A percentile compares a stretch with the other conserved stretches of the same genome.
Evolutionary conservation across 2,888 invertebrate genomes (phyloP).

Genomic region (Thyatira batis): DNA sequence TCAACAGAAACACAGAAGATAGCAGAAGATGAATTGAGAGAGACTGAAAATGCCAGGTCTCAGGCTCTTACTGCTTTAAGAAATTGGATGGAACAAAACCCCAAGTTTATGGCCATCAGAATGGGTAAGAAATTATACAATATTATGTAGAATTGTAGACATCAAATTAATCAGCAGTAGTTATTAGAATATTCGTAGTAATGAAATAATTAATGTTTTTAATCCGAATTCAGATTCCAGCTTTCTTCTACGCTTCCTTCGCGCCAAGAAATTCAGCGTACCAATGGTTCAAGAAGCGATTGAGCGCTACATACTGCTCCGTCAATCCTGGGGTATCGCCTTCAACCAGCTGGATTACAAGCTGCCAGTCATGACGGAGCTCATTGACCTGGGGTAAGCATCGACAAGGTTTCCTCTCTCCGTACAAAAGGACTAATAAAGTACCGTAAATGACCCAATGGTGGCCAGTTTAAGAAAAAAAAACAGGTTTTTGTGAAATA

Average conservation of each 20-base stretch:
- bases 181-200: slow-evolving; percentile 3
- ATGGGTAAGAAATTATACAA: slow-evolving; percentile 80
- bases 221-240: slow-evolving; percentile 80
- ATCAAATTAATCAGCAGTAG: no score
- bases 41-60: slow-evolving; percentile 84
- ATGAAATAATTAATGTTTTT: not conserved
- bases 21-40: slow-evolving; percentile 86
- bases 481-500: no score
- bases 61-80: slow-evolving; percentile 86
- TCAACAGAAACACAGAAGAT: slow-evolving; percentile 83
- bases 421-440: no score
- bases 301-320: slow-evolving; percentile 88
- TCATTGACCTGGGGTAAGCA: slow-evolving; percentile 86
- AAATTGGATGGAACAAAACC: slow-evolving; percentile 87
- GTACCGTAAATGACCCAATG: no score
- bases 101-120: slow-evolving; percentile 85
- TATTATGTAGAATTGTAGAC: no score
- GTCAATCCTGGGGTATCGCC: slow-evolving; percentile 89
- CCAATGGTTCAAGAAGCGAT: slow-evolving; percentile 90
- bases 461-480: no score
- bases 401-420: no score
- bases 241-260: slow-evolving; percentile 88
- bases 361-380: slow-evolving; percentile 86
- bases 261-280: slow-evolving; percentile 91
- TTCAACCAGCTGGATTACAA: slow-evolving; percentile 88